Base-by-base conservation (phyloP, 2,113 vertebrate genomes). In the Leucopsar rothschildi region DNA sequence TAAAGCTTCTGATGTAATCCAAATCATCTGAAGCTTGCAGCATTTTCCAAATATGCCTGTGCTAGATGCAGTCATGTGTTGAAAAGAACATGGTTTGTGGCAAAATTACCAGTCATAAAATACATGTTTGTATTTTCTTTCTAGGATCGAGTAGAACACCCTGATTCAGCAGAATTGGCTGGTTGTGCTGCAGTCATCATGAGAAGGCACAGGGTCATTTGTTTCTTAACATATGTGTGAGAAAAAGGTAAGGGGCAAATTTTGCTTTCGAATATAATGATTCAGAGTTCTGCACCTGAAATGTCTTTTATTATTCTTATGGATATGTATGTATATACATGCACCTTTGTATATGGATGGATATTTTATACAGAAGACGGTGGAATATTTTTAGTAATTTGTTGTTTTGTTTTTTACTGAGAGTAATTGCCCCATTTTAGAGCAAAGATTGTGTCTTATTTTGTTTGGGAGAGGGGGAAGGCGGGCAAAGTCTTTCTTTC, bases 231-330 rank as follows among this genome's bases (percentile, higher is more conserved):
- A 91, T 64, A 29, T 95, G 75, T 95, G 8, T 98, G 95, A 96
- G 70, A 84, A 96, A 97, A 98, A 98, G 97, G 98, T 98, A 98
- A 96, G 96, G 94, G 81, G 79, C 78, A 90, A 78, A 44, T 95
- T 94, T 63, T 95, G 31, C 82, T 93, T 59, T 50, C 66, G 64
- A 84, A 50, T 33, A 27, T 29, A 77, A 28, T 83, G 44, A 57
- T 87, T 93, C 40, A 86, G 92, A 86, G 76, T 20, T 95, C 53
- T 75, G 40, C 75, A 66, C 25, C 56, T 92, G 69, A 65, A 94
- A 79, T 96, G 55, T 29, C 45, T 45, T 68, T 69, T 53, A 27
- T 84, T 52, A 57, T 82, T 64, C 29, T 50, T 90, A 25, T 15
- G 29, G 22, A 44, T 85, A 35, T 39, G 10, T 75, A 29, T 66